Evolutionary conservation across 35 echinoderm and acorn worm genomes (phyloP).

Genomic region (Ophioderma brevispina): DNA sequence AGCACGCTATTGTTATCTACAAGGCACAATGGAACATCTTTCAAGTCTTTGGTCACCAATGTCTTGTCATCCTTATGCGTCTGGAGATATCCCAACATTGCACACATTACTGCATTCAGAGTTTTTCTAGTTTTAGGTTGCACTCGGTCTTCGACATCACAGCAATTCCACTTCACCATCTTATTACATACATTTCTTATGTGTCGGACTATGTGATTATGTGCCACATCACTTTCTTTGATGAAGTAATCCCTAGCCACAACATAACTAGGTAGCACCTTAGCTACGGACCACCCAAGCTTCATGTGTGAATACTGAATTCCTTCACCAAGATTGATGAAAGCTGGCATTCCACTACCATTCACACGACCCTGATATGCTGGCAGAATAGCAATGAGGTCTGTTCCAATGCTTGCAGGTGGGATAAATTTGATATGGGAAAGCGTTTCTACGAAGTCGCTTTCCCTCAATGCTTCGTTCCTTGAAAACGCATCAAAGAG

Average conservation of each 20-base stretch:
- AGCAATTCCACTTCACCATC: constrained; percentile 16
- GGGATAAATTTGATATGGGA: constrained; percentile 13
- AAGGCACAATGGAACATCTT: neutral
- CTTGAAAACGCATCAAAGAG: neutral
- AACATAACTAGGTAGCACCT: neutral
- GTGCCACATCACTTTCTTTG: neutral
- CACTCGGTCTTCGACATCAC: neutral
- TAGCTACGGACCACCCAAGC: constrained; percentile 16
- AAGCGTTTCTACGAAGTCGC: neutral
- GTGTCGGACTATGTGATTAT: neutral
- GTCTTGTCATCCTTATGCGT: neutral
- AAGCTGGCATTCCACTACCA: neutral
- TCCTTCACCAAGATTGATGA: neutral
- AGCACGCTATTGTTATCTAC: constrained; percentile 13
- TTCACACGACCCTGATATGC: neutral
- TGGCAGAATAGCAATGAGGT: neutral
- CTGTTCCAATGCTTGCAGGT: neutral
- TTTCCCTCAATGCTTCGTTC: neutral
- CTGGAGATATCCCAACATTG: neutral
- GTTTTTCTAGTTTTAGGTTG: neutral
- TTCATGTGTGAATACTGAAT: neutral
- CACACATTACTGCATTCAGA: neutral
- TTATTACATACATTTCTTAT: neutral
- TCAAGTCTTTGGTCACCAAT: neutral
- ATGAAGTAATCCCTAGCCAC: neutral